These are phyloP conservation scores for Agriopis aurantiaria DNA, from an alignment of 2,888 invertebrate genomes.

Conservation along the genomic window DNA sequence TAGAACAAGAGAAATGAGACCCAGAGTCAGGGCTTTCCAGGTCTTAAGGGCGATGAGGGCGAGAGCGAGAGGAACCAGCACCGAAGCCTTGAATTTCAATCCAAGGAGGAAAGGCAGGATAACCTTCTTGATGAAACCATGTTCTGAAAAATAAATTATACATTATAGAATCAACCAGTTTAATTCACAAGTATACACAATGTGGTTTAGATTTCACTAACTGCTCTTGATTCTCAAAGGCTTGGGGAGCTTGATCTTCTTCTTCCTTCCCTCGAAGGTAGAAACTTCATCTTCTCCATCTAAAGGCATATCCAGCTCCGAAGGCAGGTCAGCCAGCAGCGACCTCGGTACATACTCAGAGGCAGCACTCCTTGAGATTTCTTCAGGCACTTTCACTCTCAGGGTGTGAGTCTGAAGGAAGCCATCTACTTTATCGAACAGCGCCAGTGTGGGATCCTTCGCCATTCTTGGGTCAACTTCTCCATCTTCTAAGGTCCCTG, in stretches of 20 bases:
- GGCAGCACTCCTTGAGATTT: slow-evolving; percentile 84
- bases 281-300: slow-evolving; percentile 84
- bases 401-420: slow-evolving; percentile 92
- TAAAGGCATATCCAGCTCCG: slow-evolving; percentile 90
- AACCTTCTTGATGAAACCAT: slow-evolving; percentile 93
- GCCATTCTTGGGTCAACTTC: slow-evolving; percentile 79
- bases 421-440: slow-evolving; percentile 91
- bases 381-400: slow-evolving; percentile 90
- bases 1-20: slow-evolving; percentile 93
- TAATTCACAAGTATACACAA: background rate
- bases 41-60: slow-evolving; percentile 95
- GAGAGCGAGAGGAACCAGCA: slow-evolving; percentile 92
- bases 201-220: slow-evolving; percentile 50
- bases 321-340: slow-evolving; percentile 87
- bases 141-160: slow-evolving; percentile 85
- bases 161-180: slow-evolving; percentile 9
- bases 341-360: slow-evolving; percentile 88
- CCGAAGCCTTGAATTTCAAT: slow-evolving; percentile 94
- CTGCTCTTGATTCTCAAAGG: slow-evolving; percentile 84
- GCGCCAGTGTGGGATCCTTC: slow-evolving; percentile 84
- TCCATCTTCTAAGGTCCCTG: slow-evolving; percentile 77
- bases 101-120: slow-evolving; percentile 94
- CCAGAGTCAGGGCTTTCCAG: slow-evolving; percentile 95
- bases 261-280: slow-evolving; percentile 79
- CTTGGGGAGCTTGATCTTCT: slow-evolving; percentile 84